Evolutionary conservation across 1,140 invertebrate species (phyloP).

Genomic region (Venturia canescens): DNA sequence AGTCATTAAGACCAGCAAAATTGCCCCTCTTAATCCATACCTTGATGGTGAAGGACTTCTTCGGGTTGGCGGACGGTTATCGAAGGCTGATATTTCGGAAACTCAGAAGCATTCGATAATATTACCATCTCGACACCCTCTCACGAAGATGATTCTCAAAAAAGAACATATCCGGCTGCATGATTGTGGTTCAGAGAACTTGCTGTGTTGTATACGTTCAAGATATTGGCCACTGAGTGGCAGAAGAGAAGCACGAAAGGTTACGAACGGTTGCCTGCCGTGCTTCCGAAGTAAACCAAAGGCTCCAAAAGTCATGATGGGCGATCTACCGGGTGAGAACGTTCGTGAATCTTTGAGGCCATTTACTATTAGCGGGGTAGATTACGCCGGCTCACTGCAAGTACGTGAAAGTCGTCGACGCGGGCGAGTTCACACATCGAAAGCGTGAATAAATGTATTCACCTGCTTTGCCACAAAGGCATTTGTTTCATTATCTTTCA

Average conservation of each 20-base stretch:
- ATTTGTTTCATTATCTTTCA: no score
- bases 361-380: slow-evolving; percentile 60
- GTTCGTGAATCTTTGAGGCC: slow-evolving; percentile 55
- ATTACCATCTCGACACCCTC: not conserved
- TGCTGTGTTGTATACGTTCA: not conserved
- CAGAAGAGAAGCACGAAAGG: slow-evolving; percentile 47
- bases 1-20: slow-evolving; percentile 47
- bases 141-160: not conserved
- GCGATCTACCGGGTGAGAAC: slow-evolving; percentile 56
- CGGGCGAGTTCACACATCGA: slow-evolving; percentile 49
- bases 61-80: not conserved
- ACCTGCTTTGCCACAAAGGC: slow-evolving; percentile 9
- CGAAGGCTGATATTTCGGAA: not conserved
- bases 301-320: slow-evolving; percentile 61
- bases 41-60: slow-evolving; percentile 54
- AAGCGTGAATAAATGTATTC: slow-evolving; percentile 62
- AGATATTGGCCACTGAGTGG: slow-evolving; percentile 63
- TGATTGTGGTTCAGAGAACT: not conserved
- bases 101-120: not conserved
- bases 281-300: slow-evolving; percentile 62
- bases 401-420: slow-evolving; percentile 53
- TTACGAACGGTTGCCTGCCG: slow-evolving; percentile 57
- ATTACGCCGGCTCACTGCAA: slow-evolving; percentile 63
- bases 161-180: not conserved
- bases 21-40: slow-evolving; percentile 62